phyloP scores from a whole-genome alignment of 2,797 vertebrate genomes.

The Taenioides sp. region DNA sequence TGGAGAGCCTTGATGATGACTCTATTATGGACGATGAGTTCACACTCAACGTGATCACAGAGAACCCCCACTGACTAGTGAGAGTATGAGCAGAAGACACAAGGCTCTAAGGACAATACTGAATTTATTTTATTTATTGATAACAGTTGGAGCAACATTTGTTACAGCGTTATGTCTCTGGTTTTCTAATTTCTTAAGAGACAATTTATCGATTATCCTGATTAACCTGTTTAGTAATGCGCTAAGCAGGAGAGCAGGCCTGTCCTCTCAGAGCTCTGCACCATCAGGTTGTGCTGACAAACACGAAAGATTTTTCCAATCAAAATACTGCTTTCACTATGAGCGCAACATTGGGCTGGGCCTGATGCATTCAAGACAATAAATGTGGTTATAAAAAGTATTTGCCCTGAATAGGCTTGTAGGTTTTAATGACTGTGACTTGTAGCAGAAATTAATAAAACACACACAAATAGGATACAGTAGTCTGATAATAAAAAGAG shows the following conservation, averaged over 20 bases:
- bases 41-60: conserved; percentile 43
- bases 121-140: conserved; percentile 56
- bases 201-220: conserved; percentile 39
- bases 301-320: conserved; percentile 55
- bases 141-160: conserved; percentile 24
- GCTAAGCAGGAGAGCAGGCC: conserved; percentile 34
- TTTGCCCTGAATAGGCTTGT: conserved; percentile 4
- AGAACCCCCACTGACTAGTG: conserved; percentile 17
- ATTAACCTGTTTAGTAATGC: conserved; percentile 53
- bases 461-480: conserved; percentile 35
- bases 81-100: conserved; percentile 21
- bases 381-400: conserved; percentile 9
- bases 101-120: conserved; percentile 5
- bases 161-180: conserved; percentile 25
- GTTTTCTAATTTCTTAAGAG: conserved; percentile 7
- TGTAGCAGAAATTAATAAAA: conserved; percentile 22
- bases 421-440: conserved; percentile 5
- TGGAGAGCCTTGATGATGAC: conserved; percentile 33
- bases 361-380: conserved; percentile 18
- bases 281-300: conserved; percentile 62
- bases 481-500: conserved; percentile 44
- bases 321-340: conserved; percentile 58
- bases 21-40: conserved; percentile 36
- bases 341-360: conserved; percentile 43
- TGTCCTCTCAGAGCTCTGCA: conserved; percentile 46